These are phyloP conservation scores for Spea bombifrons DNA, from an alignment of 2,113 vertebrate genomes.

Conservation along the genomic window DNA sequence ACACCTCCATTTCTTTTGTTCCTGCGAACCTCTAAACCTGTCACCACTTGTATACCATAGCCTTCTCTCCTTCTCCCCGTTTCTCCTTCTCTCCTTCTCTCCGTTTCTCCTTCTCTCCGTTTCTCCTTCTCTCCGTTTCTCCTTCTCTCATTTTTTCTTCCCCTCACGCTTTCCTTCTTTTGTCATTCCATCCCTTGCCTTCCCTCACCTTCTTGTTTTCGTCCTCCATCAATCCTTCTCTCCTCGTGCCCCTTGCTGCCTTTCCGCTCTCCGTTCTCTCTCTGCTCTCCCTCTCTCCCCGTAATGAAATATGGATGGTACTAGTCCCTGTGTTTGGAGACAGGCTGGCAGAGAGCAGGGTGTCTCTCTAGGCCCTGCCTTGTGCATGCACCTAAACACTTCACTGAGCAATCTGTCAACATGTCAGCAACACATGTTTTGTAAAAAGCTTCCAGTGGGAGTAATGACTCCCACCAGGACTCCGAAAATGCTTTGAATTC, in stretches of 20 bases:
- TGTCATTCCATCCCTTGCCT: not conserved
- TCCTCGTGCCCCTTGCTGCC: not conserved
- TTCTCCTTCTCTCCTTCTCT: not conserved
- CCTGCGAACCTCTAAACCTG: no score
- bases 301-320: constrained; percentile 98
- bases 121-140: constrained; percentile 1
- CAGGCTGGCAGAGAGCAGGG: constrained; percentile 84
- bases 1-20: no score
- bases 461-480: constrained; percentile 99
- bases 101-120: not conserved
- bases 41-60: no score
- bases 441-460: constrained; percentile 99
- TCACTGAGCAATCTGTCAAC: constrained; percentile 99
- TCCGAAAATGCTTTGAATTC: constrained; percentile 99
- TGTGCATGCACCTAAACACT: constrained; percentile 99
- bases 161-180: not conserved
- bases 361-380: constrained; percentile 92
- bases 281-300: constrained; percentile 60
- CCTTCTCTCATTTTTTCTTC: not conserved
- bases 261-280: not conserved
- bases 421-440: constrained; percentile 99
- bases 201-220: constrained; percentile 51
- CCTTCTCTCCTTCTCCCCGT: not conserved
- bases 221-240: not conserved
- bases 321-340: constrained; percentile 94